Conservation (phyloP, 2,888 invertebrate species). For the Pedicia rivosa region DNA sequence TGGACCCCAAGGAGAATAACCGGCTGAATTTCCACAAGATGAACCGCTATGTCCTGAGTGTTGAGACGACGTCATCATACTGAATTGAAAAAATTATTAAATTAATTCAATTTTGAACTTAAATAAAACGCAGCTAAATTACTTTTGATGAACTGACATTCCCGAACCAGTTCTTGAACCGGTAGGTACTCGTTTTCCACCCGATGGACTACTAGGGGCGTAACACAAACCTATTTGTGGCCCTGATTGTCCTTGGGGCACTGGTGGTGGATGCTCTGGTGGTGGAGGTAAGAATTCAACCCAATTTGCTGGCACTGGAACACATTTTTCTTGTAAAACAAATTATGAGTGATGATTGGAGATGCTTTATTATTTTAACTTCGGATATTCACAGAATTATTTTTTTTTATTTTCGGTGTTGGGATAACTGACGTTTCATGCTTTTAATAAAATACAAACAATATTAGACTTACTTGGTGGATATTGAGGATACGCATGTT, state of each 20-base stretch:
- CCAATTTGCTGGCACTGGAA: slow-evolving; percentile 34
- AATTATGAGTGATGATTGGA: background rate
- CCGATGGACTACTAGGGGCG: slow-evolving; percentile 26
- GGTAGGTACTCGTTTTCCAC: slow-evolving; percentile 24
- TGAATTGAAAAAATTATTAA: slow-evolving; percentile 10
- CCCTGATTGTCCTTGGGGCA: slow-evolving; percentile 20
- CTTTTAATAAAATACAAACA: slow-evolving; percentile 6
- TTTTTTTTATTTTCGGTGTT: too few relatives aligned
- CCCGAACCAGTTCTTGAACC: slow-evolving; percentile 30
- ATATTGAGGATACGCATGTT: slow-evolving; percentile 25
- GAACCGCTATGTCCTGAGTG: slow-evolving; percentile 31
- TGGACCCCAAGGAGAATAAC: slow-evolving; percentile 30
- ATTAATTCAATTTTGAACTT: slow-evolving; percentile 4
- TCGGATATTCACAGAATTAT: too few relatives aligned
- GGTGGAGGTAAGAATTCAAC: slow-evolving; percentile 42
- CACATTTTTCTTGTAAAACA: slow-evolving; percentile 4
- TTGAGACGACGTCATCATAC: slow-evolving; percentile 29
- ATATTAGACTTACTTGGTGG: slow-evolving; percentile 20
- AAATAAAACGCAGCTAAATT: slow-evolving; percentile 10
- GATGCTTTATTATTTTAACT: background rate
- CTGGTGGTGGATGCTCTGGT: slow-evolving; percentile 42
- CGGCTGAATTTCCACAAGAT: slow-evolving; percentile 7
- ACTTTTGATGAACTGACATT: slow-evolving; percentile 30
- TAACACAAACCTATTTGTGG: slow-evolving; percentile 17
- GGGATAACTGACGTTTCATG: too few relatives aligned